Conservation (phyloP, 2,888 invertebrate species). For the Mactromeris polynyma region DNA sequence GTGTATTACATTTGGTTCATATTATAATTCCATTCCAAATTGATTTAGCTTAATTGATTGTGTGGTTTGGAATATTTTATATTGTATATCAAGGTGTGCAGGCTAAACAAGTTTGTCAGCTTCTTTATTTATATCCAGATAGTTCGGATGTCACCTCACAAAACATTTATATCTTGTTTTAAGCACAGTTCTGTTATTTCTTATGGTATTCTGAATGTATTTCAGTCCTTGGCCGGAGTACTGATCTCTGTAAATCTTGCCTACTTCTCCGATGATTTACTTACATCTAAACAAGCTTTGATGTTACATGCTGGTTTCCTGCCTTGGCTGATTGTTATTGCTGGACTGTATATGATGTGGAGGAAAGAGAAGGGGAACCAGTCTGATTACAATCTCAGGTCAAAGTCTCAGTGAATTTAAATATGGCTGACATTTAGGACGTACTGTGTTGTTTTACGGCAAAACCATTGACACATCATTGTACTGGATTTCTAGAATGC, state of each 20-base stretch:
- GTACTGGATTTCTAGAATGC: not conserved
- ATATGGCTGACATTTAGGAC: not conserved
- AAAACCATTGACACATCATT: not conserved
- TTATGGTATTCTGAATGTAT: not conserved
- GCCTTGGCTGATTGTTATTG: slow-evolving; percentile 49
- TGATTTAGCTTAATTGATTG: too few relatives aligned
- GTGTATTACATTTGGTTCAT: too few relatives aligned
- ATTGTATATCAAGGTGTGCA: too few relatives aligned
- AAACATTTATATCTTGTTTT: too few relatives aligned
- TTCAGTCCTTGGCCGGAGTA: slow-evolving; percentile 31
- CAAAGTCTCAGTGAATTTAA: slow-evolving; percentile 51
- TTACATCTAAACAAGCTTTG: slow-evolving; percentile 50
- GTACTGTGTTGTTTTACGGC: not conserved
- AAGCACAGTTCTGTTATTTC: too few relatives aligned
- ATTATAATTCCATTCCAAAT: too few relatives aligned
- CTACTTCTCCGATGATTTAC: slow-evolving; percentile 56
- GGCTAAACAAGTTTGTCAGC: too few relatives aligned
- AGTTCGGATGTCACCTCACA: too few relatives aligned
- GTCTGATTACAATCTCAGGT: slow-evolving; percentile 54
- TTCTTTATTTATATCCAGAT: too few relatives aligned
- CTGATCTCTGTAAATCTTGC: slow-evolving; percentile 52
- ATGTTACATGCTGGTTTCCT: slow-evolving; percentile 53
- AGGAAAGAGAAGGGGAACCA: slow-evolving; percentile 35
- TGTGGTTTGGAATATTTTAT: too few relatives aligned
- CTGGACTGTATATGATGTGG: slow-evolving; percentile 59